A percentile compares a stretch with the other conserved stretches of the same genome.
These are phyloP conservation scores for Pinna nobilis DNA, from an alignment of 1,140 invertebrate species.

Conservation along the genomic window DNA sequence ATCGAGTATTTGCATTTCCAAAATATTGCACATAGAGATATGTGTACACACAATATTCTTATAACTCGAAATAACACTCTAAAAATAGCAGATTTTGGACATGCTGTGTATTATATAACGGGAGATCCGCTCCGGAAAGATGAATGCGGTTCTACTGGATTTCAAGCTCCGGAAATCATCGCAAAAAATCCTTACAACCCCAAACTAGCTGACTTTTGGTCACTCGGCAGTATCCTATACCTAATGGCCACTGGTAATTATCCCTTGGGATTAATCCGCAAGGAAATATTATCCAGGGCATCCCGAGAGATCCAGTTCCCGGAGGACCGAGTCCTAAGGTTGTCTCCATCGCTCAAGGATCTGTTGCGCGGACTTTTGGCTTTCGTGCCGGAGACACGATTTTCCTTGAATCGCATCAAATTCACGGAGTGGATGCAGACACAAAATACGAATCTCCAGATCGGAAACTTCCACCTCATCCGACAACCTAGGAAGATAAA, in stretches of 20 bases:
- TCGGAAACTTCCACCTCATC: slow-evolving; percentile 50
- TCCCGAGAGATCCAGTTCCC: slow-evolving; percentile 39
- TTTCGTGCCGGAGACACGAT: slow-evolving; percentile 27
- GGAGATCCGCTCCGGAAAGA: slow-evolving; percentile 43
- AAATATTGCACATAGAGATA: slow-evolving; percentile 50
- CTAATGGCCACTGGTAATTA: slow-evolving; percentile 48
- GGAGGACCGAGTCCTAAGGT: slow-evolving; percentile 18
- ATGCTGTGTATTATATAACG: slow-evolving; percentile 31
- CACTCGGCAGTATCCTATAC: slow-evolving; percentile 50
- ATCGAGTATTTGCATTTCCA: slow-evolving; percentile 50
- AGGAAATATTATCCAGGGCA: slow-evolving; percentile 19
- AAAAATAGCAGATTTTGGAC: slow-evolving; percentile 51
- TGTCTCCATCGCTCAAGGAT: slow-evolving; percentile 31
- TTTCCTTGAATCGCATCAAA: slow-evolving; percentile 33
- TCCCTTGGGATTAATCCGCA: slow-evolving; percentile 42
- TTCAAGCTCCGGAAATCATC: slow-evolving; percentile 52
- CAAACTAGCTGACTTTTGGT: slow-evolving; percentile 45
- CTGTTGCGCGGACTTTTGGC: slow-evolving; percentile 31
- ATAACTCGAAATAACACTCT: slow-evolving; percentile 39
- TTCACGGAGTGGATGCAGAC: slow-evolving; percentile 32
- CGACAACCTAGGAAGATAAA: slow-evolving; percentile 43
- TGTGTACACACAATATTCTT: slow-evolving; percentile 54
- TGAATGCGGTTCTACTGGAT: slow-evolving; percentile 43
- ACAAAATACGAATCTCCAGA: slow-evolving; percentile 31
- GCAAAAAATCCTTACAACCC: slow-evolving; percentile 43